Evolutionary conservation across 2,888 invertebrate genomes (phyloP).

Genomic region (Drosophila ezoana): DNA sequence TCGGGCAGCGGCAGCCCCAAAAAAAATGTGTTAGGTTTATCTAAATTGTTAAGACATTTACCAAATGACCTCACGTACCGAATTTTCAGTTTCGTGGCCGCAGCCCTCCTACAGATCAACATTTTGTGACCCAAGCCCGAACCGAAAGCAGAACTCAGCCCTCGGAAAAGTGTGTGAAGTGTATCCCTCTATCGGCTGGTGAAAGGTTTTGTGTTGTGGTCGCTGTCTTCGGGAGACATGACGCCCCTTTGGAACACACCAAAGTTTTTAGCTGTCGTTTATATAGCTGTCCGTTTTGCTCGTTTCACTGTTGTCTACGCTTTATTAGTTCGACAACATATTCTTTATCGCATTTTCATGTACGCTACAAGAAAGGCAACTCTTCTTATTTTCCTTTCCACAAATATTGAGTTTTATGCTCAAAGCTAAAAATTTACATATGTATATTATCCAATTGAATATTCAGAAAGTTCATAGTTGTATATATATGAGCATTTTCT

Average conservation of each 20-base stretch:
- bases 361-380: slow-evolving; percentile 58
- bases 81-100: slow-evolving; percentile 41
- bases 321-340: slow-evolving; percentile 74
- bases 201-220: no score
- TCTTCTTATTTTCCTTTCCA: slow-evolving; percentile 44
- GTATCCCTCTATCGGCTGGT: no score
- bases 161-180: slow-evolving; percentile 23
- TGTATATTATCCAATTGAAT: no score
- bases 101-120: slow-evolving; percentile 3
- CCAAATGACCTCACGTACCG: slow-evolving; percentile 82
- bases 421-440: no score
- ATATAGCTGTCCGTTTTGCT: slow-evolving; percentile 44
- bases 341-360: slow-evolving; percentile 47
- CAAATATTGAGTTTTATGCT: no score
- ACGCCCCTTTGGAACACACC: neutral
- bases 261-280: slow-evolving; percentile 20
- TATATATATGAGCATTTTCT: neutral
- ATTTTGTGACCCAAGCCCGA: slow-evolving; percentile 17
- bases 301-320: slow-evolving; percentile 51
- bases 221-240: no score
- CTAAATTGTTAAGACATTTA: slow-evolving; percentile 83
- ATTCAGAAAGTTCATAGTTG: no score
- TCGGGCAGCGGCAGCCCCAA: slow-evolving; percentile 28
- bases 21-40: slow-evolving; percentile 82
- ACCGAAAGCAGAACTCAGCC: neutral